Evolutionary conservation across 1,140 invertebrate genomes (phyloP).

Genomic region (Thaumatotibia leucotreta): DNA sequence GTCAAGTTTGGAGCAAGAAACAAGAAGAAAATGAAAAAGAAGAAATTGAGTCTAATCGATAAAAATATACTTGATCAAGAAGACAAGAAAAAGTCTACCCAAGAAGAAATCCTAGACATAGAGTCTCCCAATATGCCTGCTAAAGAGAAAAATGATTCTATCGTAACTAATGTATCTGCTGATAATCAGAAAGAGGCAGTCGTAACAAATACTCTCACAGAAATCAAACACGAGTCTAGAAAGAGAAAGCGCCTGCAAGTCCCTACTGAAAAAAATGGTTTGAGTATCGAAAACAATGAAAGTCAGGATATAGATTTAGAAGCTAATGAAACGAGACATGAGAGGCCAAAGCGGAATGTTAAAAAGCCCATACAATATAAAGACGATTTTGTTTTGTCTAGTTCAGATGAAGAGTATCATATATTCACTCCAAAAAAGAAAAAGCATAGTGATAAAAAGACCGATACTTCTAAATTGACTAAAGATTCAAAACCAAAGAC

Average conservation of each 20-base stretch:
- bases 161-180: not conserved
- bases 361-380: constrained; percentile 64
- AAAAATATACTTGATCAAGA: not conserved
- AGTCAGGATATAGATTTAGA: not conserved
- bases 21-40: constrained; percentile 46
- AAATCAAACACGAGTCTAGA: not conserved
- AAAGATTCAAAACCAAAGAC: constrained; percentile 13
- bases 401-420: constrained; percentile 64
- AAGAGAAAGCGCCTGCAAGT: not conserved
- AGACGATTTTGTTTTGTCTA: constrained; percentile 45
- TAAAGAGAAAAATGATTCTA: constrained; percentile 20
- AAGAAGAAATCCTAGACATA: not conserved
- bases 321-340: not conserved
- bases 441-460: constrained; percentile 33
- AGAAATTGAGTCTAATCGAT: constrained; percentile 29
- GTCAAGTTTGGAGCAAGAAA: constrained; percentile 44
- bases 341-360: constrained; percentile 48
- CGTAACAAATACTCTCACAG: not conserved
- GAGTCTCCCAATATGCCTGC: not conserved
- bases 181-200: not conserved
- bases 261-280: not conserved
- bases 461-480: constrained; percentile 13
- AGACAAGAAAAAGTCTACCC: not conserved
- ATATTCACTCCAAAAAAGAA: constrained; percentile 69
- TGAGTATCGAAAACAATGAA: not conserved